Evolutionary conservation across 2,888 invertebrate species (phyloP).

Genomic region (Netelia melanura): DNA sequence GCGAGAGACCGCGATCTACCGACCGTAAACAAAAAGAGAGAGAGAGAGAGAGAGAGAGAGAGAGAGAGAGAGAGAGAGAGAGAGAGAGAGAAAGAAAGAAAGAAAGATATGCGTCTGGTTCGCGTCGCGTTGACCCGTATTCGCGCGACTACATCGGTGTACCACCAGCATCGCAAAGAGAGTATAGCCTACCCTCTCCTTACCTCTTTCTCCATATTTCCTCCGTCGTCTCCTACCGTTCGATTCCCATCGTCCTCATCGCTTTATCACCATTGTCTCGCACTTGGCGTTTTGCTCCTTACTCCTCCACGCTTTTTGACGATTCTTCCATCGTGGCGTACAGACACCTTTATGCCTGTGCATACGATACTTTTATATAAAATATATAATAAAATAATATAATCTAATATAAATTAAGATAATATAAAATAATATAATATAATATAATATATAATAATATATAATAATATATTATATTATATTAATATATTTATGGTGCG

Average conservation of each 20-base stretch:
- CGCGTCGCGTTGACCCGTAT: slow-evolving; percentile 61
- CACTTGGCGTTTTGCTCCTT: neutral
- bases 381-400: too few species aligned
- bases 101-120: slow-evolving; percentile 18
- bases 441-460: too few species aligned
- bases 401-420: too few species aligned
- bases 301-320: neutral
- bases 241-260: neutral
- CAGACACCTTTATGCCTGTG: neutral
- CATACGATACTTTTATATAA: too few species aligned
- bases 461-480: too few species aligned
- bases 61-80: slow-evolving; percentile 25
- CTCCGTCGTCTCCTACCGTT: neutral
- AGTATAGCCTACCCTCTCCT: neutral
- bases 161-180: slow-evolving; percentile 5
- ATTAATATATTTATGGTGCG: neutral
- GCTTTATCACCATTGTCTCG: neutral
- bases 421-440: too few species aligned
- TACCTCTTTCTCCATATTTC: slow-evolving; percentile 10
- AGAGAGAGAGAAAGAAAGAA: neutral
- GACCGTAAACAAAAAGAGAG: slow-evolving; percentile 1
- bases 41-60: neutral
- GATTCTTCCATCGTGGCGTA: neutral
- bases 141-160: slow-evolving; percentile 15
- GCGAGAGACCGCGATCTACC: slow-evolving; percentile 23